A percentile compares a stretch with the other conserved stretches of the same genome.
Evolutionary conservation across 2,888 invertebrate genomes (phyloP).

Genomic region (Drosophila prolongata): DNA sequence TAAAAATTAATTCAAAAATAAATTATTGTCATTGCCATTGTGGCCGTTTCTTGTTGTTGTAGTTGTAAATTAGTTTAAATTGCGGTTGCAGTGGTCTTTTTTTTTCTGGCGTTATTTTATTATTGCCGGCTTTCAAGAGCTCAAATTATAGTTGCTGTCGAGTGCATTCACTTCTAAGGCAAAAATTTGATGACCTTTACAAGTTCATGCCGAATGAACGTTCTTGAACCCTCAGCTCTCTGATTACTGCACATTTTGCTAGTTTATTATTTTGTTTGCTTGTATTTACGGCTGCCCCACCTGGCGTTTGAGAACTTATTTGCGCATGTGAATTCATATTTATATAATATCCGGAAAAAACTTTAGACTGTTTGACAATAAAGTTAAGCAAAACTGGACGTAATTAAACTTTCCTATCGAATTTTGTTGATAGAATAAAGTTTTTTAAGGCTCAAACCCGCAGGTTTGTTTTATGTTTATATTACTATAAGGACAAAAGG

Average conservation of each 20-base stretch:
- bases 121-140: slow-evolving; percentile 60
- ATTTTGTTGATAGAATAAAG: no score
- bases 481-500: no score
- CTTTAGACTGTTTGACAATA: no score
- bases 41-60: slow-evolving; percentile 35
- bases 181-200: slow-evolving; percentile 74
- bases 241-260: slow-evolving; percentile 26
- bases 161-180: slow-evolving; percentile 80
- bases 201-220: slow-evolving; percentile 79
- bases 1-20: slow-evolving; percentile 79
- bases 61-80: slow-evolving; percentile 72
- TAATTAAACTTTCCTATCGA: no score
- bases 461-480: no score
- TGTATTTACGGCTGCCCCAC: slow-evolving; percentile 3
- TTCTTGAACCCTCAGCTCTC: slow-evolving; percentile 65
- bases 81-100: slow-evolving; percentile 67
- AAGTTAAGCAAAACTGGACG: no score
- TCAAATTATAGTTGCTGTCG: slow-evolving; percentile 34
- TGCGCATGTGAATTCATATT: no score
- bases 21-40: slow-evolving; percentile 77
- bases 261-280: slow-evolving; percentile 19
- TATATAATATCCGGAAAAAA: no score
- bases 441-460: no score
- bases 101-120: slow-evolving; percentile 51
- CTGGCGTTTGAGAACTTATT: slow-evolving; percentile 2